phyloP scores from a whole-genome alignment of 2,797 vertebrate species.

The Lindbergichthys nudifrons region DNA sequence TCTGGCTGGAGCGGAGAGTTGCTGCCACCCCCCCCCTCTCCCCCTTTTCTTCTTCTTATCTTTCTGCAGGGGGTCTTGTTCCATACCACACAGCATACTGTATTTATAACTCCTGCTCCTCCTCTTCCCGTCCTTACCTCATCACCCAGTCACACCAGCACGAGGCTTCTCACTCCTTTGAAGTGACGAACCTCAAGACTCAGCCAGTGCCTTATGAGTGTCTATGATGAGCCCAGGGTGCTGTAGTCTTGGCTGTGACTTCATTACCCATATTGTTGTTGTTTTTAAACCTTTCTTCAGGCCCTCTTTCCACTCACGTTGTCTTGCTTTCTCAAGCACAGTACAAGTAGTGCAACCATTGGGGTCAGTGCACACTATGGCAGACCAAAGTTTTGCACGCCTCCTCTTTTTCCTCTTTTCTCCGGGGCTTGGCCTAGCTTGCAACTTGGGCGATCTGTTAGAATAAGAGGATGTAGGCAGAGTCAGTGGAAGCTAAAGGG shows the following conservation, averaged over 20 bases:
- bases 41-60: constrained; percentile 69
- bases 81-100: constrained; percentile 83
- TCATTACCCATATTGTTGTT: not conserved
- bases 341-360: not conserved
- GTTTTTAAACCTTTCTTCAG: not conserved
- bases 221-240: constrained; percentile 31
- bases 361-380: not conserved
- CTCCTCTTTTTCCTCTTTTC: not conserved
- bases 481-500: constrained; percentile 26
- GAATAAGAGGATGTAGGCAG: constrained; percentile 32
- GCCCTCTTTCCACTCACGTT: not conserved
- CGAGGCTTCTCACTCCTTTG: constrained; percentile 37
- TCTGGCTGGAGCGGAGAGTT: constrained; percentile 43
- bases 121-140: constrained; percentile 45
- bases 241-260: constrained; percentile 8
- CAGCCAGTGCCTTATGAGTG: constrained; percentile 24
- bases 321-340: constrained; percentile 2
- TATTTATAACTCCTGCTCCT: constrained; percentile 83
- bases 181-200: constrained; percentile 30
- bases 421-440: not conserved
- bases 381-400: constrained; percentile 4
- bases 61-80: constrained; percentile 78
- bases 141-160: constrained; percentile 31
- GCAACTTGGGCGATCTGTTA: constrained; percentile 24
- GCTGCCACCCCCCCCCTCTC: constrained; percentile 27